Percentiles rank a stretch among this genome's conserved stretches.
These are phyloP conservation scores for Pyrocoelia pectoralis DNA, from an alignment of 2,888 invertebrate genomes.

Conservation along the genomic window DNA sequence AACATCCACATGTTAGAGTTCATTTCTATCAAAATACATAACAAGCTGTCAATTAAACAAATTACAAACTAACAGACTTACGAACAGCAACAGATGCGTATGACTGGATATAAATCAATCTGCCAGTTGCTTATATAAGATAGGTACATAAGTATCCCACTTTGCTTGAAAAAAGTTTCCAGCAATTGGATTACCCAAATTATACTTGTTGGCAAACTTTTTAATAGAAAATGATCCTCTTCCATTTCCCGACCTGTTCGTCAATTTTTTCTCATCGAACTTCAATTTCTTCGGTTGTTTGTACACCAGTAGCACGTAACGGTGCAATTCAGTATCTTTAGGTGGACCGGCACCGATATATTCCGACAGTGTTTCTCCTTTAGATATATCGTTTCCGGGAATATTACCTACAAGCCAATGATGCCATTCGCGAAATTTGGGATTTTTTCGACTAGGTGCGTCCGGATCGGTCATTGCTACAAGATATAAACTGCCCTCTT, in stretches of 20 bases:
- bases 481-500: slow-evolving; percentile 47
- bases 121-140: background rate
- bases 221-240: slow-evolving; percentile 37
- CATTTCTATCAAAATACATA: too few species aligned
- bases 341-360: slow-evolving; percentile 75
- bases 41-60: too few species aligned
- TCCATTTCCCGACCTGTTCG: slow-evolving; percentile 37
- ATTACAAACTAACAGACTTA: too few species aligned
- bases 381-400: slow-evolving; percentile 65
- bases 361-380: slow-evolving; percentile 71
- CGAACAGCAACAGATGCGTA: too few species aligned
- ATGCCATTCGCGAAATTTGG: slow-evolving; percentile 77
- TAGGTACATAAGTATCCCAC: slow-evolving; percentile 37
- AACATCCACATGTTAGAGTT: too few species aligned
- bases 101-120: too few species aligned
- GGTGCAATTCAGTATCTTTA: slow-evolving; percentile 74
- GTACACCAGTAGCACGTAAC: slow-evolving; percentile 71
- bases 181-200: slow-evolving; percentile 42
- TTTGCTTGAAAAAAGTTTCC: slow-evolving; percentile 44
- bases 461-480: slow-evolving; percentile 74
- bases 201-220: slow-evolving; percentile 42
- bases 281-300: slow-evolving; percentile 49
- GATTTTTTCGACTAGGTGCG: slow-evolving; percentile 74
- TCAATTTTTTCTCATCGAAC: slow-evolving; percentile 47
- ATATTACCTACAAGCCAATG: too few species aligned